phyloP scores from a whole-genome alignment of 2,113 vertebrate genomes.

The Seriola aureovittata region DNA sequence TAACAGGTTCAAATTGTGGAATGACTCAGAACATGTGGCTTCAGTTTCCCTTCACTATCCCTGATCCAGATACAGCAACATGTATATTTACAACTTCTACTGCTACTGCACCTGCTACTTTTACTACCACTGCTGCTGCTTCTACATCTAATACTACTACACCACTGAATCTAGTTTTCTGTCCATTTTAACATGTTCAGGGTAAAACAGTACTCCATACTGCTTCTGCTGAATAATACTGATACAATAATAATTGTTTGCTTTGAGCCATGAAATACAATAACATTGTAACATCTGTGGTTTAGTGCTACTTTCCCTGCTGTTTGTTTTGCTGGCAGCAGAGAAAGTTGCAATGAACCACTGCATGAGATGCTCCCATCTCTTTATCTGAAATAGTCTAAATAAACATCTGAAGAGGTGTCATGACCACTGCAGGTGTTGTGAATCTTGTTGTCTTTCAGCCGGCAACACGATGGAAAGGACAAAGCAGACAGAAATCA shows the following conservation, averaged over 20 bases:
- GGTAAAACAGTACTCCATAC: not conserved
- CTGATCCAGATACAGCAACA: too few relatives aligned
- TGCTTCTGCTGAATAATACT: not conserved
- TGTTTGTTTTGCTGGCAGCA: too few relatives aligned
- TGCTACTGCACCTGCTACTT: not conserved
- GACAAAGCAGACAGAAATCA: conserved; percentile 25
- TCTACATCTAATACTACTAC: not conserved
- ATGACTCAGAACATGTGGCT: not conserved
- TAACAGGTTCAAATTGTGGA: not conserved
- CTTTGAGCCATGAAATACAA: not conserved
- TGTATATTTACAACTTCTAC: not conserved
- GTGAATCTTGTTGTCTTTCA: not conserved
- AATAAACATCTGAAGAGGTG: not conserved
- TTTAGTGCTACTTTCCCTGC: not conserved
- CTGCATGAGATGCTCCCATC: not conserved
- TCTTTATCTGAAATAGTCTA: conserved; percentile 20
- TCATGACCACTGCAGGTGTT: not conserved
- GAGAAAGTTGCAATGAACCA: not conserved
- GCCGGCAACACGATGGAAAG: too few relatives aligned
- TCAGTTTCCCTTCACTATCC: too few relatives aligned
- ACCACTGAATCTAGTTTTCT: too few relatives aligned
- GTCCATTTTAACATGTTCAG: too few relatives aligned
- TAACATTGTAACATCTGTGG: not conserved
- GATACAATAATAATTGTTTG: not conserved
- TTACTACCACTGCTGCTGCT: not conserved